Evolutionary conservation across 2,797 vertebrate genomes (phyloP), one percentile per base, ranked within the genome.

Genomic region (Huso huso): DNA sequence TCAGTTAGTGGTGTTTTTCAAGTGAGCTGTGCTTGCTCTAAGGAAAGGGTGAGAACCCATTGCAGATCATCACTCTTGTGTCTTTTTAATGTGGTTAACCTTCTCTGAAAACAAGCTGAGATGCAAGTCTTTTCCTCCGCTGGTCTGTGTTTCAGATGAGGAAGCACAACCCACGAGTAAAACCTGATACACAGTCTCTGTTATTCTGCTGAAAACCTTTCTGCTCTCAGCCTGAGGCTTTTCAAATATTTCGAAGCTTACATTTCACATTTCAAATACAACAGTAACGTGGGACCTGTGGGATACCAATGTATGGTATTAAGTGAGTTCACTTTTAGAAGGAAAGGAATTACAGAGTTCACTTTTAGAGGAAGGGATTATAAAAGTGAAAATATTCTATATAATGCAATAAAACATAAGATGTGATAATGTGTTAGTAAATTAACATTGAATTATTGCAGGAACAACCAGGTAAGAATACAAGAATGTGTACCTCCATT

Each of bases 1-100:
- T 80, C 72, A 76, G 73, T 80, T 76, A 78, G 69, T 67, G 67
- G 62, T 49, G 63, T 15, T 65, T 53, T 37, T 71, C 75, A 72
- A 73, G 23, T 37, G 23, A 71, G 64, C 71, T 51, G 51, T 18
- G 64, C 6, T 51, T 23, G 15, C 23, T 37, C 23, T 37, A 37
- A 73, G 70, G 69, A 69, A 68, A 64, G 65, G 68, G 72, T 75
- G 66, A 61, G 52, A 37, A 63, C 59, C 66, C 69, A 53, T 69
- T 51, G 58, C 69, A 62, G 63, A 65, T 69, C 68, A 49, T 69
- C 69, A 71, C 59, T 48, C 63, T 23, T 50, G 51, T 62, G 65
- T 71, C 74, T 71, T n/a, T 50, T 67, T 65, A 61, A 74, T 63
- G 61, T 48, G 64, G 66, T 73, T 66, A 64, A 65, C 70, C 63